Percentiles rank a stretch among this genome's conserved stretches.
Evolutionary conservation across 2,797 vertebrate species (phyloP).

Genomic region (Gephyroberyx darwinii): DNA sequence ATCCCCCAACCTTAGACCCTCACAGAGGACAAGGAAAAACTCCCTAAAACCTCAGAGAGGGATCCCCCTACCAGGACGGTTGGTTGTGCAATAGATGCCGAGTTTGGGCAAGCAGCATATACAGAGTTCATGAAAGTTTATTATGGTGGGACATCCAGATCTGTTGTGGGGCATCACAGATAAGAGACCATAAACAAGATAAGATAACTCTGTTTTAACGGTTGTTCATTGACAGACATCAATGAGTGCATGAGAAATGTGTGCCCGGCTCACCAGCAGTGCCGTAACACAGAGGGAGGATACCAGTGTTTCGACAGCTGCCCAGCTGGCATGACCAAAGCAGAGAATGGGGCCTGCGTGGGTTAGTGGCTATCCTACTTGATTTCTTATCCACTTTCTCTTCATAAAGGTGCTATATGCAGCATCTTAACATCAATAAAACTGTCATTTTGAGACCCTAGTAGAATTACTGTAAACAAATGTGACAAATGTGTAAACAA

Average conservation of each 20-base stretch:
- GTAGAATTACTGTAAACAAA: too few relatives aligned
- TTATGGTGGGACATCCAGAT: too few relatives aligned
- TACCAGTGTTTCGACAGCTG: constrained; percentile 86
- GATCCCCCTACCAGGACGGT: too few relatives aligned
- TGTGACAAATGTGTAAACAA: too few relatives aligned
- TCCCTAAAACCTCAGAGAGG: too few relatives aligned
- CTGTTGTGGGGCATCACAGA: too few relatives aligned
- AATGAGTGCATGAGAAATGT: constrained; percentile 84
- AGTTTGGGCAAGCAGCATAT: too few relatives aligned
- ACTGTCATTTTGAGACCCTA: neutral
- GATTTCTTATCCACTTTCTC: neutral
- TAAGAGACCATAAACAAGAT: neutral
- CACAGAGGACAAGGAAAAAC: too few relatives aligned
- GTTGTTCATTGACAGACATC: constrained; percentile 74
- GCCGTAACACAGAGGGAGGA: constrained; percentile 84
- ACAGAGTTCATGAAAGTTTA: too few relatives aligned
- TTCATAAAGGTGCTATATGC: constrained; percentile 8
- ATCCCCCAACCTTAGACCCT: too few relatives aligned
- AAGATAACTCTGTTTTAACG: neutral
- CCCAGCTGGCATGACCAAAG: constrained; percentile 80
- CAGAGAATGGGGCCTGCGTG: constrained; percentile 78
- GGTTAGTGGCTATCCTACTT: constrained; percentile 71
- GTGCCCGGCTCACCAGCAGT: constrained; percentile 84
- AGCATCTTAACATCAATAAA: neutral
- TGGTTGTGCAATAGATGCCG: too few relatives aligned